A percentile compares a stretch with the other conserved stretches of the same genome.
phyloP scores from a whole-genome alignment of 2,113 vertebrate species.

The Greenwoodochromis staneri region DNA sequence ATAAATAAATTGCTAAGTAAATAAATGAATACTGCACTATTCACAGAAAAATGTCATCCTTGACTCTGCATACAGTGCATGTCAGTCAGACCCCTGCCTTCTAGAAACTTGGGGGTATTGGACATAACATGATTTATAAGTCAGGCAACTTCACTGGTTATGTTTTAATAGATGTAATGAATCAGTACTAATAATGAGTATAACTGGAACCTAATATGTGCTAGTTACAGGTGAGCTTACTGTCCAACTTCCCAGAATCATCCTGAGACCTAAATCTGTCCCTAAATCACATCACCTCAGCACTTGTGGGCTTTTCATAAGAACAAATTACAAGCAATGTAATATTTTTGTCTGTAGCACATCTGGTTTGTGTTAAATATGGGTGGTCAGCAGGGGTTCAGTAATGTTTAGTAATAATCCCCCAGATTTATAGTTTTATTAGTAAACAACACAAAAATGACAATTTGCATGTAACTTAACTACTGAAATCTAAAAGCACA shows the following conservation, averaged over 20 bases:
- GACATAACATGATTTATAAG: background rate
- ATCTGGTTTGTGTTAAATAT: background rate
- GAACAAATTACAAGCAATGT: background rate
- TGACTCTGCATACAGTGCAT: background rate
- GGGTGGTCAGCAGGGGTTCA: background rate
- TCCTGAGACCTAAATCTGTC: background rate
- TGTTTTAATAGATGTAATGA: background rate
- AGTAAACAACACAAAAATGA: background rate
- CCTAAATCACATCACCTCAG: background rate
- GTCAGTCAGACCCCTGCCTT: background rate
- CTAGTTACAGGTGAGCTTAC: background rate
- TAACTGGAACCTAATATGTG: background rate
- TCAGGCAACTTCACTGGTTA: background rate
- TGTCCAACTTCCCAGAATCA: background rate
- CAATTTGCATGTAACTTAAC: background rate
- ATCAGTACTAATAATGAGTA: background rate
- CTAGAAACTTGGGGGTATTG: background rate
- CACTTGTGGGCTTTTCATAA: background rate
- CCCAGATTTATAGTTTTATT: background rate
- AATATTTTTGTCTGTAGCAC: background rate
- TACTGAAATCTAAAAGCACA: background rate
- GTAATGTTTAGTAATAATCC: background rate
- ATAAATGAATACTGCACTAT: background rate
- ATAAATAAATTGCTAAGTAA: background rate
- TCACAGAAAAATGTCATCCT: background rate